Conservation (phyloP, 53 echinoderm and acorn worm species). For the Temnopleurus reevesii region DNA sequence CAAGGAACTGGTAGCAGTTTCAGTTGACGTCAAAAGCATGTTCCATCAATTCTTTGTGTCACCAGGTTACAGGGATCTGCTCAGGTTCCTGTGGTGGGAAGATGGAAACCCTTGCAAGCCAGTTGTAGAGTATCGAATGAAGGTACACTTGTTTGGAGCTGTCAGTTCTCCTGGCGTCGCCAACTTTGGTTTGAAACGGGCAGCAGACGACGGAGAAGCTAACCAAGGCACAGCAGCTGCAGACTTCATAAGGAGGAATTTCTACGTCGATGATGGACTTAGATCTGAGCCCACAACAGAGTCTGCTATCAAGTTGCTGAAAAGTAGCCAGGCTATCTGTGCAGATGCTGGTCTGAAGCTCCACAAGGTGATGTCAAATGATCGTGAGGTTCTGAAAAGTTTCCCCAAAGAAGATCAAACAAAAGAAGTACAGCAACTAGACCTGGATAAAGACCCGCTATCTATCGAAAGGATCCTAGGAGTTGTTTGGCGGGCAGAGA, state of each 20-base stretch:
- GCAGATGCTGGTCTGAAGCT: conserved; percentile 51
- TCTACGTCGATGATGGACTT: conserved; percentile 61
- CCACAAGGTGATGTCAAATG: conserved; percentile 64
- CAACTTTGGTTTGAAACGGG: conserved; percentile 59
- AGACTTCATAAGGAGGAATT: conserved; percentile 40
- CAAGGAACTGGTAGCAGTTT: conserved; percentile 57
- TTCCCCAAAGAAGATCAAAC: conserved; percentile 42
- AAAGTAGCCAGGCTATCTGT: conserved; percentile 42
- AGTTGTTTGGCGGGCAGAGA: conserved; percentile 47
- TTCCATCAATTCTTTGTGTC: conserved; percentile 65
- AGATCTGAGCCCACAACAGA: conserved; percentile 1
- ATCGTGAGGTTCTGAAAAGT: conserved; percentile 33
- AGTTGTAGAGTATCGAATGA: conserved; percentile 52
- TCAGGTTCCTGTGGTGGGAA: conserved; percentile 67
- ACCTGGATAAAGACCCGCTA: not conserved
- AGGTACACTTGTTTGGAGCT: conserved; percentile 66
- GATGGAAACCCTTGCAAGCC: conserved; percentile 45
- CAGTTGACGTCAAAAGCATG: conserved; percentile 63
- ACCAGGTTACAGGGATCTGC: conserved; percentile 43
- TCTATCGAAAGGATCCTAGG: conserved; percentile 61
- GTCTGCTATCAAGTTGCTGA: not conserved
- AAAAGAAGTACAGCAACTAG: not conserved
- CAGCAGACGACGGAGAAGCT: conserved; percentile 53
- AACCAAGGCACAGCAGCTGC: conserved; percentile 50
- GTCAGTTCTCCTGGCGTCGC: conserved; percentile 61